Conservation (phyloP, 2,797 vertebrate species). For the Pseudomugil tenellus region DNA sequence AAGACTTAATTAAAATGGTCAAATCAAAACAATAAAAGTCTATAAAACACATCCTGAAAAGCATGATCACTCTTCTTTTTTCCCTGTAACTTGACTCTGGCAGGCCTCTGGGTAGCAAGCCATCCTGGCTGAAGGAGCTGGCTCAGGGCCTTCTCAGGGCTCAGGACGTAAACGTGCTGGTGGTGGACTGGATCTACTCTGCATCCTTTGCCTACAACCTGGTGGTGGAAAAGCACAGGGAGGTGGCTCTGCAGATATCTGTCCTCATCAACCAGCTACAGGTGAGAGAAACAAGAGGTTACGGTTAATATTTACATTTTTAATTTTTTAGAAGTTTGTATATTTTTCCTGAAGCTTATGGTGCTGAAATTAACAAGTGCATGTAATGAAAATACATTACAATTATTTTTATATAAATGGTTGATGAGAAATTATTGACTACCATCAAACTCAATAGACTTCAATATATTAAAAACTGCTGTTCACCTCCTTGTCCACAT, state of each 20-base stretch:
- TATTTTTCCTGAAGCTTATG: neutral
- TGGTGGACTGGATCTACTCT: slow-evolving; percentile 91
- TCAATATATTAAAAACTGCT: too few relatives aligned
- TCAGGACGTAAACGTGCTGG: slow-evolving; percentile 86
- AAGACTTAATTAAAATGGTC: neutral
- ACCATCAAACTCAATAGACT: too few relatives aligned
- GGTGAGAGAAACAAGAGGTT: slow-evolving; percentile 74
- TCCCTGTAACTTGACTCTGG: neutral
- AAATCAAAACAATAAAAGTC: neutral
- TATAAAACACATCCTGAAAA: neutral
- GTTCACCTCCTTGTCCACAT: too few relatives aligned
- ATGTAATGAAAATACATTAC: too few relatives aligned
- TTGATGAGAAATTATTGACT: neutral
- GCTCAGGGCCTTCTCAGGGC: slow-evolving; percentile 79
- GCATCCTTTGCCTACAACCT: slow-evolving; percentile 88
- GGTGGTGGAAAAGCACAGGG: slow-evolving; percentile 89
- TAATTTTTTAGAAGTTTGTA: neutral
- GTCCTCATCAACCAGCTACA: slow-evolving; percentile 87
- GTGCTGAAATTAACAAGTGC: neutral
- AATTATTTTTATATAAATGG: neutral
- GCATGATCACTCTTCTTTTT: neutral
- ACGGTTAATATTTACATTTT: neutral
- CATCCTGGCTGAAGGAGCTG: slow-evolving; percentile 88
- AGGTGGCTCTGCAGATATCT: slow-evolving; percentile 87
- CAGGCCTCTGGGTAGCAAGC: slow-evolving; percentile 90